Evolutionary conservation across 1,140 invertebrate species (phyloP).

Genomic region (Phortica variegata): DNA sequence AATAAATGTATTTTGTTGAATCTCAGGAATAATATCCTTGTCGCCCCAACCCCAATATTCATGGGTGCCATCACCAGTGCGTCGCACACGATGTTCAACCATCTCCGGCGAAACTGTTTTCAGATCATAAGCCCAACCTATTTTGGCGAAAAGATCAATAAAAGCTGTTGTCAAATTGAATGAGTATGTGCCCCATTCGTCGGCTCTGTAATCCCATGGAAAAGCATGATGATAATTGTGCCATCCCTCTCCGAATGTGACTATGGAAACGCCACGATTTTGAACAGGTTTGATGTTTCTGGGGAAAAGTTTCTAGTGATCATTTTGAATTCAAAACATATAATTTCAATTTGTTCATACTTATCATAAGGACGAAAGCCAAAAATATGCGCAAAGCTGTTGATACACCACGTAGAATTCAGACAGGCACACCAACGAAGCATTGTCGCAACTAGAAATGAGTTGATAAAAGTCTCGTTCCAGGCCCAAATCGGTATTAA

Average conservation of each 20-base stretch:
- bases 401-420: constrained; percentile 71
- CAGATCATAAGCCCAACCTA: constrained; percentile 75
- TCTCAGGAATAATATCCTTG: constrained; percentile 58
- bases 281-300: constrained; percentile 65
- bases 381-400: constrained; percentile 65
- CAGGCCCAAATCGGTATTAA: constrained; percentile 67
- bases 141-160: constrained; percentile 73
- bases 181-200: constrained; percentile 58
- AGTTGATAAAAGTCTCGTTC: constrained; percentile 49
- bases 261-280: constrained; percentile 60
- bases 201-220: constrained; percentile 68
- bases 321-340: constrained; percentile 42
- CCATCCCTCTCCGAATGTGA: constrained; percentile 68
- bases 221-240: no score
- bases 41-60: constrained; percentile 64
- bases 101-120: constrained; percentile 61
- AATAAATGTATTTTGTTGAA: constrained; percentile 17
- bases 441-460: constrained; percentile 29
- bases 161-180: constrained; percentile 39
- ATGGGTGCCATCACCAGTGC: constrained; percentile 64
- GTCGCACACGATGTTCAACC: constrained; percentile 57
- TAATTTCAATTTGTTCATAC: constrained; percentile 31
- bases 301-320: no score
- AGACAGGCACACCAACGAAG: constrained; percentile 63
- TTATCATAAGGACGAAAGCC: constrained; percentile 65